Evolutionary conservation across 1,140 invertebrate species (phyloP).

Genomic region (Laodelphax striatellus): DNA sequence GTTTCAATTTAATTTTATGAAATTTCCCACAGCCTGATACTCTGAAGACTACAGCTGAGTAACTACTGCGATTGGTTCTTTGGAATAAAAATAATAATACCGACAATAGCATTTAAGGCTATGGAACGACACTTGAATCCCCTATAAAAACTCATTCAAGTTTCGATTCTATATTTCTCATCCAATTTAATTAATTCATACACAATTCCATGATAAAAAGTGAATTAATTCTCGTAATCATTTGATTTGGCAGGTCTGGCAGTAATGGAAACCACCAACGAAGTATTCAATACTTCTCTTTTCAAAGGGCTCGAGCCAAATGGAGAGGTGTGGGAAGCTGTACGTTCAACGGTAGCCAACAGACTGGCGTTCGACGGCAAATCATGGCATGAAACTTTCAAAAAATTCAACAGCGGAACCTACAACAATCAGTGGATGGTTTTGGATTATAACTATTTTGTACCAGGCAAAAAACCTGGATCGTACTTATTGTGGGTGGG

Average conservation of each 20-base stretch:
- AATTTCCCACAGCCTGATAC: too few species aligned
- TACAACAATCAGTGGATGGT: slow-evolving; percentile 77
- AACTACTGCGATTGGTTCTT: too few species aligned
- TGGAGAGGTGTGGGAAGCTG: slow-evolving; percentile 43
- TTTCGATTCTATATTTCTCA: too few species aligned
- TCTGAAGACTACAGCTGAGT: too few species aligned
- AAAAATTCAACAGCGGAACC: slow-evolving; percentile 59
- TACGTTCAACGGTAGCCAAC: slow-evolving; percentile 58
- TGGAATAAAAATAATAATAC: too few species aligned
- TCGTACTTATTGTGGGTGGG: slow-evolving; percentile 48
- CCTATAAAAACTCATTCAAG: too few species aligned
- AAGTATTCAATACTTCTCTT: neutral
- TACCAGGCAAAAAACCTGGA: neutral
- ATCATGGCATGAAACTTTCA: slow-evolving; percentile 44
- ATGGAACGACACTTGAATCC: too few species aligned
- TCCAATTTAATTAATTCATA: too few species aligned
- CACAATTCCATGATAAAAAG: too few species aligned
- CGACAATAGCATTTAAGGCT: too few species aligned
- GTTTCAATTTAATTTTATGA: too few species aligned
- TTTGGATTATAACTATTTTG: slow-evolving; percentile 37
- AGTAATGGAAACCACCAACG: slow-evolving; percentile 57
- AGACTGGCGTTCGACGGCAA: slow-evolving; percentile 44
- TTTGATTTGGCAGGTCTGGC: slow-evolving; percentile 38
- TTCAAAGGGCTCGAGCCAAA: neutral
- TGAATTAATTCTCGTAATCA: too few species aligned